Conservation (phyloP, 2,797 vertebrate genomes). For the Aplochiton taeniatus region DNA sequence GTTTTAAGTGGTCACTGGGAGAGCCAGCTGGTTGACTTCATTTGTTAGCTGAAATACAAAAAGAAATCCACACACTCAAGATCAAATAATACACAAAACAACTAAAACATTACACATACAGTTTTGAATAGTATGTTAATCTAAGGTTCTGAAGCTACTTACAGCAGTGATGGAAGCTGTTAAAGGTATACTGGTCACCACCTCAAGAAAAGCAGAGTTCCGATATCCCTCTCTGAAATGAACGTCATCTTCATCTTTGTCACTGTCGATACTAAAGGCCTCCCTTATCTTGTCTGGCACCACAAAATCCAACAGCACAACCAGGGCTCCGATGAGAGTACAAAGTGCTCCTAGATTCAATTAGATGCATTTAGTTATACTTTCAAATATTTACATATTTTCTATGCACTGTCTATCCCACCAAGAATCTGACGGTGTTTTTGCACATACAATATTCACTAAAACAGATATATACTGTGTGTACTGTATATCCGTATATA, state of each 20-base stretch:
- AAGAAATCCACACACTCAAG: slow-evolving; percentile 21
- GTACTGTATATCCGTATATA: too few relatives aligned
- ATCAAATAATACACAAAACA: background rate
- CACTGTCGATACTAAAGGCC: slow-evolving; percentile 78
- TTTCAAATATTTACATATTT: background rate
- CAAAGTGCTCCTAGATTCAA: slow-evolving; percentile 83
- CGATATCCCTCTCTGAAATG: slow-evolving; percentile 60
- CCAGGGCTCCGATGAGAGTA: slow-evolving; percentile 74
- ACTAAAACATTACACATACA: background rate
- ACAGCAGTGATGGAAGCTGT: slow-evolving; percentile 38
- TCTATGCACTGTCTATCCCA: too few relatives aligned
- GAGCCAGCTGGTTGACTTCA: slow-evolving; percentile 37
- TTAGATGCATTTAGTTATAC: background rate
- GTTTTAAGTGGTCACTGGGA: slow-evolving; percentile 59
- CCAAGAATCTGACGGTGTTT: too few relatives aligned
- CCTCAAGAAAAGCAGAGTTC: slow-evolving; percentile 71
- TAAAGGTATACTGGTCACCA: slow-evolving; percentile 48
- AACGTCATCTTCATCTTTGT: slow-evolving; percentile 61
- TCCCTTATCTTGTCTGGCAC: slow-evolving; percentile 78
- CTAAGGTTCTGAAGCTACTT: slow-evolving; percentile 21
- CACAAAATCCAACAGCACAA: slow-evolving; percentile 78
- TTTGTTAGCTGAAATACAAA: slow-evolving; percentile 57
- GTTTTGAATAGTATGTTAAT: too few relatives aligned
- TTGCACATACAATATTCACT: too few relatives aligned
- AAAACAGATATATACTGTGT: too few relatives aligned